Base-by-base conservation (phyloP, 92 coral and sea anemone species). In the Porites lobata region DNA sequence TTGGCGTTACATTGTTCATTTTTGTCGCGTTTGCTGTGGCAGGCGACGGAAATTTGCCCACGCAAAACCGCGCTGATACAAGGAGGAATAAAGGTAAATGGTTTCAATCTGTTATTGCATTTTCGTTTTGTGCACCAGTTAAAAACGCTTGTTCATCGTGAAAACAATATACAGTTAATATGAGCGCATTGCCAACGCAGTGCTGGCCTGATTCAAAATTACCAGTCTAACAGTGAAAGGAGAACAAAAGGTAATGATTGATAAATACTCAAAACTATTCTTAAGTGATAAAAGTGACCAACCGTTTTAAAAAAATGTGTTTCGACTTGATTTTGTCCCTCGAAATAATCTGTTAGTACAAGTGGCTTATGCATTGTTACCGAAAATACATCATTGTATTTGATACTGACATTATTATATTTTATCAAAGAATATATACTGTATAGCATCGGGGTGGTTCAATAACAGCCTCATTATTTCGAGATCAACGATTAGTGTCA, bases 31-130 rank as follows among this genome's bases (percentile, higher is more conserved):
- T 73, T 76, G 87, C 65, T 18, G 69, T 68, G 18, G 87, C 50
- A 1, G 19, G 74, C 24, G 4, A 73, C 10, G 76, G 79, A 64
- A 57, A 62, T 26, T 53, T 56, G 52, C 19, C 86, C 20, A 20
- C 59, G 61, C 85, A 65, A 50, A 80, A 66, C 75, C 53, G 85
- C 75, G 50, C 56, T 13, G 22, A 66, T 80, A 65, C 21, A 62
- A 24, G 79, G 19, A 80, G 19, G 50, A 51, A 51, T 18, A 50
- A 18, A 84, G 87, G 87, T 84, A 14, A 75, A 84, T 18, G 47
- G 26, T 65, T 70, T 61, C 4, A 43, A 47, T 74, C 65, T 84
- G 61, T 59, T 71, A 13, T 57, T 53, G 69, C 86, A 70, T 10
- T 56, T 9, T 32, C 58, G 59, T 21, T 38, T 12, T 82, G n/a